Evolutionary conservation across 2,797 vertebrate species (phyloP), one percentile per base, ranked within the genome.

Genomic region (Tapera naevia): DNA sequence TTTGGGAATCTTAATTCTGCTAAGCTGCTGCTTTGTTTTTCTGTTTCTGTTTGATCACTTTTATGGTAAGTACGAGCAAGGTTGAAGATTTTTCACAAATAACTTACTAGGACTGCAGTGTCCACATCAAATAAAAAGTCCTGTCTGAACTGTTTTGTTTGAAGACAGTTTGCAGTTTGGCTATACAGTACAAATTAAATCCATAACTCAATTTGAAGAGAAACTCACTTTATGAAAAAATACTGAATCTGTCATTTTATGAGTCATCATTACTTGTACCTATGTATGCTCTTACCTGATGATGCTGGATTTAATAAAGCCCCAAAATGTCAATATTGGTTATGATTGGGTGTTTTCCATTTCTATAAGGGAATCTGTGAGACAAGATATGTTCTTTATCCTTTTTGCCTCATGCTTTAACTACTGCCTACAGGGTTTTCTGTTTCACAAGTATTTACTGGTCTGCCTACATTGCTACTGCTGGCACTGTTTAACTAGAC

Each of bases 401-500:
- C 79, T 91, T 95, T 96, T 88, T 86, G 61, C 91, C 94, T 96
- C 56, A 74, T 91, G 92, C 94, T 94, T 85, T 97, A 96, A 82
- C 93, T 93, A 32, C 86, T 89, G 73, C 93, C 97, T 97, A 35
- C 94, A 93, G 89, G 23, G 79, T 80, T 85, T 91, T 75, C 88
- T 75, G 17, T 94, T 86, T 86, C 80, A 58, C 62, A 82, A 60
- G 65, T 84, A 95, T 97, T 97, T 92, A 92, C 94, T 92, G 86
- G 94, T 91, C 96, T 97, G 94, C 83, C 35, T 96, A 95, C 96
- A 92, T 95, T 97, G 93, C 95, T 97, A 72, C 91, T 96, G 78
- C 95, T 97, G 95, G 91, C 95, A 89, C 93, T 93, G 94, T 98
- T 98, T 97, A 98, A 97, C 97, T 97, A 97, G 97, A 97, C 97